Conservation (phyloP, 2,113 vertebrate genomes). For the Megaceryle torquata region DNA sequence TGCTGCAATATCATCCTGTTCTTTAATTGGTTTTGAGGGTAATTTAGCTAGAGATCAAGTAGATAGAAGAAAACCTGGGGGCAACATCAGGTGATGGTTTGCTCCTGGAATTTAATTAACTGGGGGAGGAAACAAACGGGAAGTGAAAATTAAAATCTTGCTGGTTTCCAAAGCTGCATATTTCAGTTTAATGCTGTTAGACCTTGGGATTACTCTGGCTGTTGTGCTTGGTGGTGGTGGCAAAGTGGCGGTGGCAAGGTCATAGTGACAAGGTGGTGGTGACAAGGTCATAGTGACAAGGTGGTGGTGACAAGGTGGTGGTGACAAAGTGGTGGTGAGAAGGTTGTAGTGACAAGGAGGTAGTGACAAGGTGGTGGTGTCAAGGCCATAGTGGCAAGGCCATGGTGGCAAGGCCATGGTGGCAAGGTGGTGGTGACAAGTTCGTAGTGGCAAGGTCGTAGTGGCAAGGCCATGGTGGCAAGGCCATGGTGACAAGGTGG, state of each 20-base stretch:
- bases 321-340: no score
- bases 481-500: background rate
- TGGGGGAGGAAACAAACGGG: background rate
- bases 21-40: background rate
- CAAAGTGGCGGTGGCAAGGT: background rate
- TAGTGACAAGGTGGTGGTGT: background rate
- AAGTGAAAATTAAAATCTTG: background rate
- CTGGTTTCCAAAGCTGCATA: background rate
- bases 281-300: no score
- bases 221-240: background rate
- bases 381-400: background rate
- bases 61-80: slow-evolving; percentile 1
- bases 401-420: no score
- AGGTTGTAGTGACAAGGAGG: no score
- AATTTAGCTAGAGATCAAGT: background rate
- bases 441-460: background rate
- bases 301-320: no score
- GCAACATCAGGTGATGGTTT: background rate
- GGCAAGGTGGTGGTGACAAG: background rate
- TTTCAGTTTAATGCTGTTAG: background rate
- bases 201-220: background rate
- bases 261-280: no score
- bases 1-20: background rate
- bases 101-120: background rate
- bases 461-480: no score